Base-by-base conservation (phyloP, 2,113 vertebrate genomes). In the Tinamus guttatus region DNA sequence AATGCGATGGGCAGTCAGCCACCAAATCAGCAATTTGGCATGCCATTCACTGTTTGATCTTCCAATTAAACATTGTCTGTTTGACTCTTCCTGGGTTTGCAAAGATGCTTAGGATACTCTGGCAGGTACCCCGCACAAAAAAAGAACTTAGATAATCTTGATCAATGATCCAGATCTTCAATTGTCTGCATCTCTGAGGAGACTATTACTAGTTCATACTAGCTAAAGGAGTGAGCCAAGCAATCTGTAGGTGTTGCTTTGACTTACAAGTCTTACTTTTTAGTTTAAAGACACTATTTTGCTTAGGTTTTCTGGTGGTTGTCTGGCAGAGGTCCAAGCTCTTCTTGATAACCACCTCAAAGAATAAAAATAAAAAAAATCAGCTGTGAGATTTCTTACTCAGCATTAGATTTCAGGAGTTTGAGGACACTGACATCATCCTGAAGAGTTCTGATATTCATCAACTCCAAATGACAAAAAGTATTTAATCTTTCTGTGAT, bases 401-500 rank as follows among this genome's bases (percentile, higher is more conserved):
- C 43, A 87, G 2, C 4, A 34, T 73, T 76, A 54, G 17, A 40
- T 87, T 83, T 58, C 22, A 51, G 15, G 15, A 83, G 38, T 85
- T 80, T 52, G 9, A 30, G 18, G 3, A 6, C 19, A 17, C 13
- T 34, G 7, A 82, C 6, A 60, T 1, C 6, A 38, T 11, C 24
- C 11, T 43, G 43, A 70, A 76, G 28, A 89, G 1, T 51, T 30
- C 5, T 28, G 11, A 75, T 68, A 76, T 92, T 64, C 28, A 60
- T 51, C 5, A 51, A 34, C n/a, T 85, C 32, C 7, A 41, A 60
- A 15, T 73, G 19, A 45, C 6, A 64, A 38, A 38, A 0, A 0
- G 0, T 34, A 30, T 45, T 60, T 79, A 78, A 43, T 34, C 1
- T 32, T 76, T 19, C 28, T 28, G 3, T 34, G 90, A 51, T 82